These are phyloP conservation scores for Cottus gobio DNA, from an alignment of 2,113 vertebrate species.

Conservation along the genomic window DNA sequence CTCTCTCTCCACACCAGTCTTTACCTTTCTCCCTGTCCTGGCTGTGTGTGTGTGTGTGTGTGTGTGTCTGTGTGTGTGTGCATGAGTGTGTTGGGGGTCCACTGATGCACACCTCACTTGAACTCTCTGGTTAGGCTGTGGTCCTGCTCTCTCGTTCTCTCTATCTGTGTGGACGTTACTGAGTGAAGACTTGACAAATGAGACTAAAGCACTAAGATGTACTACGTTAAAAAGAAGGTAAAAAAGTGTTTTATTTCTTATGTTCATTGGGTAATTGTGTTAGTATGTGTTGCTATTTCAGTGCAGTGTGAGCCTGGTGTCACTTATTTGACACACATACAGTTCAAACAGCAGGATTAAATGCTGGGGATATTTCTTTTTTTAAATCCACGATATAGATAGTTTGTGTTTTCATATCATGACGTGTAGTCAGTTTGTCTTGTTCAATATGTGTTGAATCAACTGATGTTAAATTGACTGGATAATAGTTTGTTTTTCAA, in stretches of 20 bases:
- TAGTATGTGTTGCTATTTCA: neutral
- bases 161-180: conserved; percentile 58
- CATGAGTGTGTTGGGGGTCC: conserved; percentile 38
- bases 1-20: conserved; percentile 62
- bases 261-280: conserved; percentile 4
- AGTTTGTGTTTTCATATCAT: neutral
- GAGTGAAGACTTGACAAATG: conserved; percentile 62
- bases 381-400: neutral
- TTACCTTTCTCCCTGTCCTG: conserved; percentile 68
- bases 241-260: conserved; percentile 43
- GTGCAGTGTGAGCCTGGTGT: conserved; percentile 3
- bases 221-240: conserved; percentile 86
- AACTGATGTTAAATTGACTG: neutral
- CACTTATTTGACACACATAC: conserved; percentile 12
- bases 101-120: conserved; percentile 61
- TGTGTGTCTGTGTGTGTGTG: conserved; percentile 37
- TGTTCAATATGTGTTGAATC: neutral
- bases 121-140: conserved; percentile 60
- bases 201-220: conserved; percentile 74
- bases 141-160: conserved; percentile 40
- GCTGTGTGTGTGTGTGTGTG: conserved; percentile 38
- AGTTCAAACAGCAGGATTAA: neutral
- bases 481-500: neutral
- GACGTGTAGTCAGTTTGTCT: neutral
- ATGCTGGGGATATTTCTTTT: neutral